Conservation (phyloP, 2,797 vertebrate species). For the Chromobotia macracanthus region DNA sequence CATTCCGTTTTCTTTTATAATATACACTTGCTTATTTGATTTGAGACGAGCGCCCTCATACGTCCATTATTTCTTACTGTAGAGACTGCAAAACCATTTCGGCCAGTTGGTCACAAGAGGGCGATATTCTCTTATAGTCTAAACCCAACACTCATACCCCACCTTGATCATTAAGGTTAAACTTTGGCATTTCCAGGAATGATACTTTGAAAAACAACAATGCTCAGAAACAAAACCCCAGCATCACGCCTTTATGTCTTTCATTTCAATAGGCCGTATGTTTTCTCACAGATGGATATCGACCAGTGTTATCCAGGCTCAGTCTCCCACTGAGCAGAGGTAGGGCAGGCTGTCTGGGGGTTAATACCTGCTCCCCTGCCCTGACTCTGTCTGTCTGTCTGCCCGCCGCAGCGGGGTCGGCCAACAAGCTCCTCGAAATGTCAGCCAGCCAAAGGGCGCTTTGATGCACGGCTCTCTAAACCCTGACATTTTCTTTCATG, state of each 20-base stretch:
- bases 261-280: conserved; percentile 12
- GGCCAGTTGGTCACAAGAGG: neutral
- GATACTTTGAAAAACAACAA: neutral
- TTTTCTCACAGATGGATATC: conserved; percentile 8
- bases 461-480: conserved; percentile 62
- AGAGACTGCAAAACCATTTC: neutral
- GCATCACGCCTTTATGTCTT: neutral
- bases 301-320: neutral
- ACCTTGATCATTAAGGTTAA: neutral
- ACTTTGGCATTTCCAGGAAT: conserved; percentile 13
- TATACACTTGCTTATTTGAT: neutral
- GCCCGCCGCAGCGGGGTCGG: neutral
- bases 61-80: neutral
- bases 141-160: neutral
- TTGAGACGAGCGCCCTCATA: neutral
- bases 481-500: conserved; percentile 76
- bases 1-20: too few relatives aligned
- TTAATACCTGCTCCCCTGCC: conserved; percentile 43
- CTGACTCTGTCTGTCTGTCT: conserved; percentile 10
- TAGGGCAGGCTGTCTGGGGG: conserved; percentile 10
- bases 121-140: neutral
- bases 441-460: conserved; percentile 49
- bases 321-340: neutral
- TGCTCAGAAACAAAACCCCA: conserved; percentile 1
- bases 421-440: conserved; percentile 55